Conservation (phyloP, 2,888 invertebrate species). For the Brenthis ino region DNA sequence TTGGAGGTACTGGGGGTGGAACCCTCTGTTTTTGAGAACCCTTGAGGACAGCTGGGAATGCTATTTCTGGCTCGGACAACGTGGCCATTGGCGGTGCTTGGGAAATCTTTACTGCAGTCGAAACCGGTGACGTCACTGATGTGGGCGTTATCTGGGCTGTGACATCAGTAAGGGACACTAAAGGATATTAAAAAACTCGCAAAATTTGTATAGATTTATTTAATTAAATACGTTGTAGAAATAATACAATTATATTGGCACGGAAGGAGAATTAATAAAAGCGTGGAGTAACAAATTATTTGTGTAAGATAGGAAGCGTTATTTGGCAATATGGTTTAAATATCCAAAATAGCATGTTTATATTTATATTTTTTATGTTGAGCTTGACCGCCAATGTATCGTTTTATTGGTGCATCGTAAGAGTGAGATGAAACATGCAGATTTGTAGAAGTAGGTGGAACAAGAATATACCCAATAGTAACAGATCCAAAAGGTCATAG, state of each 20-base stretch:
- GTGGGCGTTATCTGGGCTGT: slow-evolving; percentile 79
- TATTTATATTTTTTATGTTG: slow-evolving; percentile 78
- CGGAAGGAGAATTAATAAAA: slow-evolving; percentile 43
- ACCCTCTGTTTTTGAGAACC: slow-evolving; percentile 88
- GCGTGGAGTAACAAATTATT: slow-evolving; percentile 52
- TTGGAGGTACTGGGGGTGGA: slow-evolving; percentile 94
- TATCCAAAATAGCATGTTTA: slow-evolving; percentile 76
- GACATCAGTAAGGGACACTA: slow-evolving; percentile 81
- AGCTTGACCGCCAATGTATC: slow-evolving; percentile 76
- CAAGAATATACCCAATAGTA: slow-evolving; percentile 74
- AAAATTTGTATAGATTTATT: slow-evolving; percentile 60
- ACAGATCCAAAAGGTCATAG: slow-evolving; percentile 75
- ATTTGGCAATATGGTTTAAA: slow-evolving; percentile 51
- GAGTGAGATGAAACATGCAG: slow-evolving; percentile 59
- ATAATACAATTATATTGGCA: slow-evolving; percentile 54
- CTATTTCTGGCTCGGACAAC: slow-evolving; percentile 78
- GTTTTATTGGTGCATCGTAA: slow-evolving; percentile 71
- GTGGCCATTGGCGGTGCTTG: slow-evolving; percentile 60
- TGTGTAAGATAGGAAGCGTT: slow-evolving; percentile 65
- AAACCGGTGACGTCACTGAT: slow-evolving; percentile 72
- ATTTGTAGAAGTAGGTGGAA: slow-evolving; percentile 49
- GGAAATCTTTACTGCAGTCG: slow-evolving; percentile 65
- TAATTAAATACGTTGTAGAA: slow-evolving; percentile 55
- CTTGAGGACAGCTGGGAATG: slow-evolving; percentile 89
- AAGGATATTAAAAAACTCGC: slow-evolving; percentile 47